Base-by-base conservation (phyloP, 2,113 vertebrate species). In the Salvelinus sp. region DNA sequence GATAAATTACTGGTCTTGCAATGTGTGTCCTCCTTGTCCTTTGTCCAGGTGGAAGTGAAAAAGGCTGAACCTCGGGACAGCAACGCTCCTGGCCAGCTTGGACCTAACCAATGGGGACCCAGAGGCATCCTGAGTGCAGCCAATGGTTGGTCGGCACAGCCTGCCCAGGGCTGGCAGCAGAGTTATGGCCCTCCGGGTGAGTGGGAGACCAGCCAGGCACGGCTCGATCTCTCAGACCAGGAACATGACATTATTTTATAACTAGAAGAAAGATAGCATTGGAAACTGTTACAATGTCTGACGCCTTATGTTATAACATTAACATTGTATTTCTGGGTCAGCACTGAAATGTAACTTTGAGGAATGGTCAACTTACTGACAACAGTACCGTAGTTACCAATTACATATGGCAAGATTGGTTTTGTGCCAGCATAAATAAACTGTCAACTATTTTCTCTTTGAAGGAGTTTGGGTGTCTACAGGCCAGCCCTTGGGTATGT, bases 401-500 rank as follows among this genome's bases (percentile, higher is more conserved):
- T 71, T 70, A 70, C 9, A 73, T 33, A 44, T 50, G 2, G 38
- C 38, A 10, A 2, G 38, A 44, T 44, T 44, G 38, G 38, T 70
- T n/a, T 57, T 73, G 44, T 69, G 65, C 70, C 48, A 76, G 18
- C 6, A 62, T n/a, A 62, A 22, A 62, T 62, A 62, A 62, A 62
- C 47, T 67, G 33, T 74, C 50, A 54, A 54, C 78, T 64, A 75
- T 67, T 70, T 44, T 82, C 62, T 79, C 88, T 1, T 89, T 87
- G 16, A 84, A 99, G 98, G 97, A 87, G 97, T 99, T 93, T 99
- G 98, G 98, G 96, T 99, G 91, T 95, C 98, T 70, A 94, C 98
- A 73, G 97, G 96, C 89, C 98, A 98, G 84, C 95, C 98, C 16
- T 96, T 99, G 88, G 98, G 98, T 98, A 92, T 91, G 76, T 91